Evolutionary conservation across 2,888 invertebrate species (phyloP).

Genomic region (Lordiphosa andalusiaca): DNA sequence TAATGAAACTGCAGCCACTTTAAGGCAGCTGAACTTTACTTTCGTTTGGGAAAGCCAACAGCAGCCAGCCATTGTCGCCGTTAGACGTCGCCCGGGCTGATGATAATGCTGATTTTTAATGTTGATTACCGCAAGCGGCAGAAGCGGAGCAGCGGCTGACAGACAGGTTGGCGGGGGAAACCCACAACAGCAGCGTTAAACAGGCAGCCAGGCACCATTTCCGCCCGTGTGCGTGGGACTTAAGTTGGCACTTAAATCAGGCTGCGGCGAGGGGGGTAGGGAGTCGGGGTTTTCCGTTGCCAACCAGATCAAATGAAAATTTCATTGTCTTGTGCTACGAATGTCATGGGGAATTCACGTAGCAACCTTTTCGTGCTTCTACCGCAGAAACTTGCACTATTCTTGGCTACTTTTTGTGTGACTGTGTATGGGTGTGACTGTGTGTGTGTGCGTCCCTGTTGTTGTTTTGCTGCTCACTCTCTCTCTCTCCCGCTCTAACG

Average conservation of each 20-base stretch:
- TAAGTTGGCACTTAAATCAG: conserved; percentile 48
- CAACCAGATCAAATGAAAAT: conserved; percentile 74
- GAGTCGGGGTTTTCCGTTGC: conserved; percentile 1
- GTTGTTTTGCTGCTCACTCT: conserved; percentile 24
- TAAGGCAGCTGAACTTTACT: conserved; percentile 30
- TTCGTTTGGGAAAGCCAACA: conserved; percentile 16
- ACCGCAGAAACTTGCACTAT: conserved; percentile 66
- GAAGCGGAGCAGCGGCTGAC: conserved; percentile 15
- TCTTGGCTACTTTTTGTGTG: conserved; percentile 29
- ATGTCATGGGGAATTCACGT: conserved; percentile 17
- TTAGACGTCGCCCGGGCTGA: conserved; percentile 33
- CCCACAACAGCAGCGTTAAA: conserved; percentile 13
- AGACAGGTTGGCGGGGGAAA: not conserved
- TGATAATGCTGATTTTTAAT: conserved; percentile 51
- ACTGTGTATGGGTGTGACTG: not conserved
- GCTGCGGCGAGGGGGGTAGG: conserved; percentile 10
- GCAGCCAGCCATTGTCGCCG: conserved; percentile 23
- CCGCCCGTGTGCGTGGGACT: conserved; percentile 48
- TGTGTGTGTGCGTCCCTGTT: conserved; percentile 1
- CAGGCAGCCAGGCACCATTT: conserved; percentile 36
- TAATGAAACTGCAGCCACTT: conserved; percentile 45
- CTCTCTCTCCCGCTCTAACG: conserved; percentile 53
- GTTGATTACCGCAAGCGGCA: conserved; percentile 46
- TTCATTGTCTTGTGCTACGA: conserved; percentile 68
- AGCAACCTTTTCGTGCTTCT: conserved; percentile 58